These are phyloP conservation scores for Caenorhabditis sinica DNA, from an alignment of 2,888 invertebrate genomes.

Conservation along the genomic window DNA sequence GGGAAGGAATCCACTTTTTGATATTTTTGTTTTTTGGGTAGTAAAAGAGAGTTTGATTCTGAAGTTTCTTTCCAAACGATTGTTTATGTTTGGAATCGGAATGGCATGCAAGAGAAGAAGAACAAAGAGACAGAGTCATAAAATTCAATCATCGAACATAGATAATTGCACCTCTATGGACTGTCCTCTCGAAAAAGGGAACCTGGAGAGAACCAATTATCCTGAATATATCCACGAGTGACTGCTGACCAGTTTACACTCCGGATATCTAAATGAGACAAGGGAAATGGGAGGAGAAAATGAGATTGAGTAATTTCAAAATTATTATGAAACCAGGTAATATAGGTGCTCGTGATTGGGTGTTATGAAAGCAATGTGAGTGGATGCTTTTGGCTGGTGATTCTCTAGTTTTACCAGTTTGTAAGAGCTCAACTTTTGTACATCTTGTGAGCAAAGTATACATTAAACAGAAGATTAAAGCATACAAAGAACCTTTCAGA, in stretches of 20 bases:
- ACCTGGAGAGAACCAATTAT: conserved; percentile 33
- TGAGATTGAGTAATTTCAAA: conserved; percentile 18
- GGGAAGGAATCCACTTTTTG: conserved; percentile 5
- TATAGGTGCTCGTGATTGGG: neutral
- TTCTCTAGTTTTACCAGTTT: neutral
- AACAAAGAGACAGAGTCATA: conserved; percentile 51
- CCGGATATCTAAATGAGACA: conserved; percentile 38
- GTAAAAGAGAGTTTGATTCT: neutral
- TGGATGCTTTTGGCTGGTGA: neutral
- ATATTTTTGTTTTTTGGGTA: conserved; percentile 7
- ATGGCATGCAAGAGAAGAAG: conserved; percentile 3
- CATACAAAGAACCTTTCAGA: too few species aligned
- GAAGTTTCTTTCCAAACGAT: conserved; percentile 26
- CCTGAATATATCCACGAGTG: conserved; percentile 26
- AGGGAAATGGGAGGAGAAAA: neutral
- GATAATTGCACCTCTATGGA: conserved; percentile 45
- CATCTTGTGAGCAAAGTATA: too few species aligned
- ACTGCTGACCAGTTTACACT: conserved; percentile 41
- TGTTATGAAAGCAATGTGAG: conserved; percentile 1
- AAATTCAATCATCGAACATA: conserved; percentile 42
- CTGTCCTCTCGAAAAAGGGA: conserved; percentile 41
- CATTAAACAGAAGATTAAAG: too few species aligned
- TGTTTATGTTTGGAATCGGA: neutral
- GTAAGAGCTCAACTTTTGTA: too few species aligned
- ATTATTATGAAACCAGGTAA: conserved; percentile 18